Base-by-base conservation (phyloP, 1,140 invertebrate species). In the Diachasmimorpha longicaudata region DNA sequence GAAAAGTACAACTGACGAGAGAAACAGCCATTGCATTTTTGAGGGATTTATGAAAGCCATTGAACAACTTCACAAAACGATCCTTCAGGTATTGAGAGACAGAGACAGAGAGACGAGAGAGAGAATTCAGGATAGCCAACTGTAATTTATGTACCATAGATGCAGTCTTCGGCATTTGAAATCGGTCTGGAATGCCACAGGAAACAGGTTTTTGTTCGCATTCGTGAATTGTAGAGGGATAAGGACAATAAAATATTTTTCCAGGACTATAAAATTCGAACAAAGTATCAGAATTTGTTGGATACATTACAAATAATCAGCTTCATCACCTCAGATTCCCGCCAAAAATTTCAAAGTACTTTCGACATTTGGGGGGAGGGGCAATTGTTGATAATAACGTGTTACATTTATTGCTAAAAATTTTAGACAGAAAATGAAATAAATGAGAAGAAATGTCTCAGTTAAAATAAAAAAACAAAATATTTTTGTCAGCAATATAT, bases 131-230 rank as follows among this genome's bases (percentile, higher is more conserved):
- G 21, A 70, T 44, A 9, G 58, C 11, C 58, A 31, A 58, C 23
- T 19, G 13, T 82, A 82, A 82, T 82, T 82, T 82, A 82, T 82
- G 81, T 82, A 82, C 81, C 78, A 44, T 25, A 25, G 42, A 70
- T 25, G 19, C 21, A 21, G 14, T 25, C 14, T 52, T 72, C 46
- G 70, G 81, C 81, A 82, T 85, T 83, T 80, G 80, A 78, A 77
- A 84, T 84, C 80, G 80, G 80, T 80, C 84, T 83, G 82, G 84
- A 86, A 85, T 84, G 80, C 82, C 80, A 85, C 81, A 80, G 80
- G 46, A 80, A 86, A 85, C 85, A 83, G 84, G 84, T 86, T 86
- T 78, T 78, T 76, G 82, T 82, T 83, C 79, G 78, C 80, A 82
- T 84, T 85, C 70, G 74, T 31, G 76, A 69, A 52, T 46, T 16